Evolutionary conservation across 2,113 vertebrate genomes (phyloP).

Genomic region (Enhydra lutris): DNA sequence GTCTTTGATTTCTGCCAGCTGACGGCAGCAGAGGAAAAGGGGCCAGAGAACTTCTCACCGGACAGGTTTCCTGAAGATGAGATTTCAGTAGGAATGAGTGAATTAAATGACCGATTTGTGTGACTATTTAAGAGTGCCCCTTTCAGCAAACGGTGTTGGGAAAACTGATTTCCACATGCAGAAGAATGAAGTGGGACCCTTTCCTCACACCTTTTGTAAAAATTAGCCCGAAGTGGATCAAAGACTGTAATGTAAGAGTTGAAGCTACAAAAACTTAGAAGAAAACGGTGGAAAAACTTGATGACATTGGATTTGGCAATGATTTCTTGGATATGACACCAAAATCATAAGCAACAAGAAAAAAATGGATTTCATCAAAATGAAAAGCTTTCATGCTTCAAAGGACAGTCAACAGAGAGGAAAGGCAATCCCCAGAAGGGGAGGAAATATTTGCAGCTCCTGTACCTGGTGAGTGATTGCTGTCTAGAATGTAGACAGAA

Average conservation of each 20-base stretch:
- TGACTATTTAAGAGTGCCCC: neutral
- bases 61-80: neutral
- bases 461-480: neutral
- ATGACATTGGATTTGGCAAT: neutral
- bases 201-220: neutral
- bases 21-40: neutral
- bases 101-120: neutral
- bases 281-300: neutral
- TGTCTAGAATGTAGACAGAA: neutral
- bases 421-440: neutral
- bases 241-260: neutral
- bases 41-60: neutral
- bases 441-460: neutral
- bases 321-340: neutral
- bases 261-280: neutral
- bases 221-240: neutral
- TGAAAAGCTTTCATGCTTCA: neutral
- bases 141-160: neutral
- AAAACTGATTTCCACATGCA: neutral
- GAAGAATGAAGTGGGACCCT: neutral
- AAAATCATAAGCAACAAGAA: neutral
- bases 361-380: neutral
- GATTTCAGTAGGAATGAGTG: neutral
- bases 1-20: neutral
- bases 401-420: neutral